phyloP scores from a whole-genome alignment of 2,888 invertebrate genomes.

The Octonoba sinensis region DNA sequence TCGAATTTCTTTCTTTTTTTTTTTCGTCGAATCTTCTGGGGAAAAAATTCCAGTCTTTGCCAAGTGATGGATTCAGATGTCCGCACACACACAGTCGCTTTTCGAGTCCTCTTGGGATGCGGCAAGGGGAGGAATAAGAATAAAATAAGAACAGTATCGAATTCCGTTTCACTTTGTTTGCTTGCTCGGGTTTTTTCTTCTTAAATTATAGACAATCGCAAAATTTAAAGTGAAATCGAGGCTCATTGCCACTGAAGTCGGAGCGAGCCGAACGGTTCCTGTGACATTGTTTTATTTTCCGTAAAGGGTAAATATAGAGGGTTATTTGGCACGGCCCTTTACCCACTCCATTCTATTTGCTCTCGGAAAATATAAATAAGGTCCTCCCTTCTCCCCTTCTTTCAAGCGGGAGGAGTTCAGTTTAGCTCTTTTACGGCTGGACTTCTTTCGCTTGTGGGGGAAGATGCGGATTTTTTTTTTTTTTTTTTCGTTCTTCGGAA shows the following conservation, averaged over 20 bases:
- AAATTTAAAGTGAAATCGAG: conserved; percentile 37
- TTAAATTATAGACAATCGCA: conserved; percentile 49
- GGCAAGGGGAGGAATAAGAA: conserved; percentile 14
- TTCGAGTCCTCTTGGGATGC: background rate
- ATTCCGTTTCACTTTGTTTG: conserved; percentile 13
- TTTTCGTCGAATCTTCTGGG: background rate
- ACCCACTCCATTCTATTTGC: conserved; percentile 4
- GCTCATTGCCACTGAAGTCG: conserved; percentile 22
- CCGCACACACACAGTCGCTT: conserved; percentile 10
- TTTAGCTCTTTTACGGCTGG: too few relatives aligned
- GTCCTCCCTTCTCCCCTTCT: background rate
- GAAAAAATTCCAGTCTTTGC: conserved; percentile 21
- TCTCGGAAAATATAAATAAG: conserved; percentile 25
- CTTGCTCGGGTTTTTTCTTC: conserved; percentile 5
- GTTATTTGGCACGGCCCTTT: too few relatives aligned
- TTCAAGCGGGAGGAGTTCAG: background rate
- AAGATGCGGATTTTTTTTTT: too few relatives aligned
- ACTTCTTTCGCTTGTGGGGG: too few relatives aligned
- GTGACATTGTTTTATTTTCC: conserved; percentile 40
- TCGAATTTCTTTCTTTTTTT: background rate
- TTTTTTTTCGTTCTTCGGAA: too few relatives aligned
- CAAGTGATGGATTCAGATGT: conserved; percentile 57
- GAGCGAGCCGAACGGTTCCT: conserved; percentile 35
- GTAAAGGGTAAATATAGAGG: conserved; percentile 1
- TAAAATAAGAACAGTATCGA: conserved; percentile 5